These are phyloP conservation scores for Aplochiton taeniatus DNA, from an alignment of 2,797 vertebrate genomes.

Conservation along the genomic window DNA sequence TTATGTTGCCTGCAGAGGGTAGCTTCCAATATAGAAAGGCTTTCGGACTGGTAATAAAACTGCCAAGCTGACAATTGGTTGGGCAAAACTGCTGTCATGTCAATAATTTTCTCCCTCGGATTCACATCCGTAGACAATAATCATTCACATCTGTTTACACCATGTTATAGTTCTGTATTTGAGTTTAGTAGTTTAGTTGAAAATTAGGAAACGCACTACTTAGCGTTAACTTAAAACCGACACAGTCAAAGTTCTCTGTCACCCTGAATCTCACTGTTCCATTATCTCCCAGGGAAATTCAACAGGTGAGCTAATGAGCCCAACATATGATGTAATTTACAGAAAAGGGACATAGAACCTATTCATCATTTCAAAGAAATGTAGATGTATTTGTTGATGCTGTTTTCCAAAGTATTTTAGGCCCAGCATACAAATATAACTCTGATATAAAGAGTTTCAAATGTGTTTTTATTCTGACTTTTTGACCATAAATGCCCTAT, in stretches of 20 bases:
- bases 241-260: conserved; percentile 18
- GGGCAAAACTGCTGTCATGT: conserved; percentile 12
- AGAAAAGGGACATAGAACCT: conserved; percentile 11
- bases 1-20: conserved; percentile 18
- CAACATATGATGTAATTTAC: conserved; percentile 35
- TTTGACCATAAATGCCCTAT: background rate
- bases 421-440: background rate
- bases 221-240: conserved; percentile 18
- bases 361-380: background rate
- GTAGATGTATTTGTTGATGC: too few species aligned
- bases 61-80: conserved; percentile 25
- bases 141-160: conserved; percentile 12
- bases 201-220: conserved; percentile 7
- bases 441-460: too few species aligned
- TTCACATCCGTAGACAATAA: conserved; percentile 23
- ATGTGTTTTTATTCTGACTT: background rate
- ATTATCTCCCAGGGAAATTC: conserved; percentile 48
- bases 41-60: conserved; percentile 35
- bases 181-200: conserved; percentile 3
- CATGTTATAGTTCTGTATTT: conserved; percentile 3
- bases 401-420: background rate
- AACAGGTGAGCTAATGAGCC: conserved; percentile 25
- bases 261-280: conserved; percentile 27
- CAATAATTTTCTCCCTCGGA: conserved; percentile 5
- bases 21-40: conserved; percentile 24